Percentiles rank a stretch among this genome's conserved stretches.
Conservation (phyloP, 1,140 invertebrate species). For the Heliconius himera region DNA sequence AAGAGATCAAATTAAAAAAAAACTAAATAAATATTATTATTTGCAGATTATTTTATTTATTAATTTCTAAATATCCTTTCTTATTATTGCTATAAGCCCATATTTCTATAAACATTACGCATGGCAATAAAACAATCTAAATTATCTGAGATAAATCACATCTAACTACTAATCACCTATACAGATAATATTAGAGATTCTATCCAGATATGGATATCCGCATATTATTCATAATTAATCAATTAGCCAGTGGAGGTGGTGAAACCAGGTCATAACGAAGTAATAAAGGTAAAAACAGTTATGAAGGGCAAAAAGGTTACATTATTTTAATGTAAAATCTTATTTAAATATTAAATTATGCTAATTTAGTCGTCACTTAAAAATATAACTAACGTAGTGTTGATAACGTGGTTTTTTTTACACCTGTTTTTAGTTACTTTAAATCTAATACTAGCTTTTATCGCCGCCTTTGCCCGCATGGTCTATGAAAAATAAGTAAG, state of each 20-base stretch:
- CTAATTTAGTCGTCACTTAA: slow-evolving; percentile 5
- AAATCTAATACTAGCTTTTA: background rate
- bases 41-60: background rate
- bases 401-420: background rate
- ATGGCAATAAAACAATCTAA: background rate
- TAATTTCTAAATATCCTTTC: background rate
- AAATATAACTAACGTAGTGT: background rate
- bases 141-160: background rate
- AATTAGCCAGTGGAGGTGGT: background rate
- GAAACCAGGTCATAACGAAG: background rate
- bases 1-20: no score
- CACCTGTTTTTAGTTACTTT: background rate
- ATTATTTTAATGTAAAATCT: slow-evolving; percentile 5
- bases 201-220: background rate
- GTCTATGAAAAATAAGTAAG: background rate
- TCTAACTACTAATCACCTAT: background rate
- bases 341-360: slow-evolving; percentile 15
- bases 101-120: background rate
- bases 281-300: slow-evolving; percentile 14
- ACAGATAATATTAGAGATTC: background rate
- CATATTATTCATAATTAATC: background rate
- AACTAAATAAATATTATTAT: no score
- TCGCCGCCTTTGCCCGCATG: background rate
- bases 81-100: background rate
- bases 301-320: background rate